Base-by-base conservation (phyloP, 2,113 vertebrate genomes). In the Carassius auratus region DNA sequence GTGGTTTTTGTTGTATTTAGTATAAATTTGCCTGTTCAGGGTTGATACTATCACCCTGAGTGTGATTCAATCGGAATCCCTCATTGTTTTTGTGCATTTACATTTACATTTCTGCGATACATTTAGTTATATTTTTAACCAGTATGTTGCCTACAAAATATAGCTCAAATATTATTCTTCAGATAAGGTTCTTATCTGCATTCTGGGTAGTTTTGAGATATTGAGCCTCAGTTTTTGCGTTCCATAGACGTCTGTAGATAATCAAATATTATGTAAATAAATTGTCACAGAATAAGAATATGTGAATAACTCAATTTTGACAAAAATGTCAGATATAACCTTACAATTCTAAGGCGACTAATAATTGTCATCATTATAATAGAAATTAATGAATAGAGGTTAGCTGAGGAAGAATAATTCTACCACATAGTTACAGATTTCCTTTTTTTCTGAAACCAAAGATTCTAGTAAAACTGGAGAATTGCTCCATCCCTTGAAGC, bases 401-500 rank as follows among this genome's bases (percentile, higher is more conserved):
- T 21, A 21, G 57, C 19, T 21, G 55, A 69, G 33, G 78, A 68
- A 64, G 26, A 62, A 55, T 33, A 36, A 30, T 62, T 81, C 82
- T 75, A 42, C 38, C 68, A 84, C 78, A 57, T 57, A 15, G 78
- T 80, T 14, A 75, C 79, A 66, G 78, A 86, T 85, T 78, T 75
- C 66, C 38, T 76, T 68, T 81, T 62, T 14, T 76, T 82, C 42
- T 76, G 48, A 81, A 85, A 86, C 75, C 79, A 55, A 76, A 81
- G 87, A 89, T 48, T 86, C 78, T 66, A 78, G 50, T 68, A 61
- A 68, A 79, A 85, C 45, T 52, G 23, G 42, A 84, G 50, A 71
- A 74, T 48, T 62, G 33, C 66, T 69, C 36, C 52, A 68, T 84
- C 64, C 64, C 76, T 26, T 15, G 73, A 73, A 86, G 86, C 59